Evolutionary conservation across 1,140 invertebrate genomes (phyloP), one percentile per base, ranked within the genome.

Genomic region (Drosophila carrolli): DNA sequence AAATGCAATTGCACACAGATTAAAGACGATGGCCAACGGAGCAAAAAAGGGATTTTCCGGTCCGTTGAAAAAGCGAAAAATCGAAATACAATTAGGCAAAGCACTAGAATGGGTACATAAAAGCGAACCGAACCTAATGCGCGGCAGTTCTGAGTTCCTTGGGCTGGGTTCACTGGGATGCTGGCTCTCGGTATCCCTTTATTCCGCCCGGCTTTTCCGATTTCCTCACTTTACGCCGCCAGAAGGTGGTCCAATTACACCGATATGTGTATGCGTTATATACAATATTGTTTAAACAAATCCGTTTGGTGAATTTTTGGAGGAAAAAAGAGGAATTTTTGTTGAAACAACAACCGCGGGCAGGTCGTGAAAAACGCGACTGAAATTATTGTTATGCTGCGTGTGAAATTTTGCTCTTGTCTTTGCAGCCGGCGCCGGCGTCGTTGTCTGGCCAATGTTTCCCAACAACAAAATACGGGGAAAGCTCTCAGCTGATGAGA

Each of bases 311-410:
- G 29, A 32, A 16, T 41, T 8, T 44, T 29, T 27, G 11, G n/a
- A 35, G n/a, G 14, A 55, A 50, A 59, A 27, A 46, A 6, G 14
- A 29, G 65, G 46, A 70, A 68, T 53, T 16, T 60, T 56, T 66
- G 59, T 75, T 65, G 58, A 53, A 82, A 50, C 47, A 85, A 82
- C 70, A 85, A 86, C 78, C 82, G 78, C 82, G 83, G 51, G 61
- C 68, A 73, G 78, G 82, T 75, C 75, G 82, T 78, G 82, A 86
- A 82, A 86, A 86, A 86, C 68, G 78, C 82, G 82, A 86, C 82
- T 86, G 75, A 86, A 86, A 78, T 86, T 86, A 82, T 81, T 78
- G 75, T 86, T 86, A 85, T 86, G 53, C 81, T 86, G 82, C 82
- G 73, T 84, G 76, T 85, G 62, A 85, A 68, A 66, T 75, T 79